Percentiles rank a stretch among this genome's conserved stretches.
Evolutionary conservation across 2,113 vertebrate genomes (phyloP).

Genomic region (Mastomys coucha): DNA sequence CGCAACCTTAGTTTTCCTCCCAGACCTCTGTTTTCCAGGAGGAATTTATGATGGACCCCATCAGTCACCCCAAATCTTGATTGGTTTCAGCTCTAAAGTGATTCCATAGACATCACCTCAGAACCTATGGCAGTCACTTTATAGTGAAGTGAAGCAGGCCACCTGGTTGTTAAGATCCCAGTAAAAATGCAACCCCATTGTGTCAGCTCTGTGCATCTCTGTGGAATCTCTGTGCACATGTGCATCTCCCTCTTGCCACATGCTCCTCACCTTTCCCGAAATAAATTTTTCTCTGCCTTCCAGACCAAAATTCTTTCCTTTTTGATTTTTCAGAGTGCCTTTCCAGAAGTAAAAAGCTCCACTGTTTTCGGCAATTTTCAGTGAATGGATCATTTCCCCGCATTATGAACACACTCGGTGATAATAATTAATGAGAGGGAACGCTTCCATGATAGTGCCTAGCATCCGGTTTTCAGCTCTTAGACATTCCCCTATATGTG

Average conservation of each 20-base stretch:
- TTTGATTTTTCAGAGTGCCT: slow-evolving; percentile 58
- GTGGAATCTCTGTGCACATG: background rate
- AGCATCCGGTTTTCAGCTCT: slow-evolving; percentile 79
- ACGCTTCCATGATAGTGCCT: slow-evolving; percentile 67
- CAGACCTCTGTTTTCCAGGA: background rate
- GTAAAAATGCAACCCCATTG: slow-evolving; percentile 16
- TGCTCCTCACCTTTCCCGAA: too few species aligned
- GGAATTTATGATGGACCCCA: background rate
- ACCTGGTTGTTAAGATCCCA: background rate
- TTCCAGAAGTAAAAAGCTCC: slow-evolving; percentile 54
- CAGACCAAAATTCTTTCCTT: slow-evolving; percentile 50
- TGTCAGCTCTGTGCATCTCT: too few species aligned
- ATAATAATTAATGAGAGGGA: slow-evolving; percentile 81
- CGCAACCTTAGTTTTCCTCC: background rate
- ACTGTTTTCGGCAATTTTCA: slow-evolving; percentile 74
- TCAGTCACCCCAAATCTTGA: slow-evolving; percentile 16
- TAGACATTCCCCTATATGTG: slow-evolving; percentile 80
- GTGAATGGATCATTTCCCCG: slow-evolving; percentile 62
- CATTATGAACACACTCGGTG: slow-evolving; percentile 50
- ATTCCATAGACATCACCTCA: background rate
- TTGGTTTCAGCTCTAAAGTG: background rate
- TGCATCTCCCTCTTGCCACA: background rate
- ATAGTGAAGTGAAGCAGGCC: background rate
- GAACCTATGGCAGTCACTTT: background rate
- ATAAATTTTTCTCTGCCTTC: slow-evolving; percentile 23